Evolutionary conservation across 2,797 vertebrate genomes (phyloP), one percentile per base, ranked within the genome.

Genomic region (Anabacerthia variegaticeps): DNA sequence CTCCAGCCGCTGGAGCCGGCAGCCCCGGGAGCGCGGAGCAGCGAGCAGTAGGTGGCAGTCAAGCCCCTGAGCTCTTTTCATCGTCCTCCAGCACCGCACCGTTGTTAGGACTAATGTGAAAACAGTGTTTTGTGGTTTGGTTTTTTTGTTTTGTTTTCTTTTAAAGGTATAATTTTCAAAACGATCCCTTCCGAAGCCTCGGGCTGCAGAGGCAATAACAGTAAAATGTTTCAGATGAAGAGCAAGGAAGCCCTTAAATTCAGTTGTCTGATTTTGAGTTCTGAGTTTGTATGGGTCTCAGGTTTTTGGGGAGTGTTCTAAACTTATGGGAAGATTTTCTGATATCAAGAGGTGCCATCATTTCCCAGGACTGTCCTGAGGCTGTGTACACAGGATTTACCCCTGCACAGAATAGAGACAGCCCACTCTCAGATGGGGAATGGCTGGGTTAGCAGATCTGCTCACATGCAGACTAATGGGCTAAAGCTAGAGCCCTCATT

Each of bases 21-120:
- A 12, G 77, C 21, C 14, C 49, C n/a, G 5, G 96, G 85, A 85
- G 69, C 41, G 9, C 12, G 94, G 81, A 67, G 82, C 78, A 51
- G 83, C 2, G 72, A 83, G 96, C 98, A 92, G 98, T 98, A 98
- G 98, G 97, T 98, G 98, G 98, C 98, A 98, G 94, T 92, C 97
- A 83, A 97, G 95, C 80, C 98, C 94, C 98, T 98, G 96, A 96
- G 69, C 98, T 98, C 61, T 30, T 88, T 21, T 87, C 95, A 20
- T 27, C 41, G 14, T 18, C 91, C 96, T 68, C 56, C 93, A 79
- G 72, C 77, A 4, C 77, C 22, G 88, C 88, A 30, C 79, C 93
- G 26, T 41, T 54, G 36, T 26, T 18, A 19, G 67, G 36, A 91
- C 71, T 48, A 30, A 17, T 3, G 88, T 32, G 56, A 86, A 97